Base-by-base conservation (phyloP, 2,888 invertebrate species). In the Euplagia quadripunctaria region DNA sequence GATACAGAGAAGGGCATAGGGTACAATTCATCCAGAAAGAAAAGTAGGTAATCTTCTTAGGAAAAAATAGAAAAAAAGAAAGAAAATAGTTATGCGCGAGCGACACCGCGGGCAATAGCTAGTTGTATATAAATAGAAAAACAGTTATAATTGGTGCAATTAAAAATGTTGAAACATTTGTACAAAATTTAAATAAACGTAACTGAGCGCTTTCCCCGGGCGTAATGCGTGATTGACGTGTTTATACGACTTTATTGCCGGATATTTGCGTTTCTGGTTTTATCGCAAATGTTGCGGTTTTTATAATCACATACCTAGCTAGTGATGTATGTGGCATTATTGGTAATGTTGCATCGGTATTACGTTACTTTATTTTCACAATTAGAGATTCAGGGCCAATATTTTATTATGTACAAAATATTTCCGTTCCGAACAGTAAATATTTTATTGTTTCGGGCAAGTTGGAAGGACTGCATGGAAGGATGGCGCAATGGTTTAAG, bases 261-360 rank as follows among this genome's bases (percentile, higher is more conserved):
- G 68, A 73, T 73, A 73, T 73, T 71, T 73, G 68, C 68, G 76
- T 64, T 64, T 42, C 61, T 64, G 49, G 71, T 73, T 73, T 76
- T 76, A 76, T 71, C 66, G 65, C 68, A 66, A 76, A 73, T 70
- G 66, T 68, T 68, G 68, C 70, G 73, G 71, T 70, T 76, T 76
- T 73, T 73, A 64, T 71, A 65, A 71, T 68, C 66, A n/a, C 64
- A 49, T 64, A 49, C 41, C 20, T 43, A 43, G 31, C 58, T 7
- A 58, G 16, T 63, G 61, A 52, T 66, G 69, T 61, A 70, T 42
- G 12, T 61, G 9, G 7, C 12, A n/a, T n/a, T 66, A 7, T 41
- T 31, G 2, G 49, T 66, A 41, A 61, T 66, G 16, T 49, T 66
- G 0, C 17, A 55, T 51, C 14, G 41, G n/a, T n/a, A 51, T 46